Evolutionary conservation across 2,113 vertebrate species (phyloP).

Genomic region (Gymnogyps californianus): DNA sequence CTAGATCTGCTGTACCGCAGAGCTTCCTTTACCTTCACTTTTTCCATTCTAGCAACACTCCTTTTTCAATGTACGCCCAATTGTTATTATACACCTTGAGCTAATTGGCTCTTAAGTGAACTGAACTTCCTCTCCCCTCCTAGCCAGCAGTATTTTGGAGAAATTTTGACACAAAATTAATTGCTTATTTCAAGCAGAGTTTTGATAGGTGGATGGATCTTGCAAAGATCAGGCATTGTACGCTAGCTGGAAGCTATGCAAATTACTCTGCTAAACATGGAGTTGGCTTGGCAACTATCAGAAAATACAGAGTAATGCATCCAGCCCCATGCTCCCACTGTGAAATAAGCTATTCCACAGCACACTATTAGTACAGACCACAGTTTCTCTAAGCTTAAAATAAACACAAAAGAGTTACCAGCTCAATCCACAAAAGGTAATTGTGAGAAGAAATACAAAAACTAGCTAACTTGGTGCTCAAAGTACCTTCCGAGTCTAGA

Average conservation of each 20-base stretch:
- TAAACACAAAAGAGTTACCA: background rate
- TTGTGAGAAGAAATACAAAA: background rate
- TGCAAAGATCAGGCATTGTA: background rate
- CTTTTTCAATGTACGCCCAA: rapidly evolving
- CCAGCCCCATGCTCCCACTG: background rate
- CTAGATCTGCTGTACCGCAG: background rate
- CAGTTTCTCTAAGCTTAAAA: background rate
- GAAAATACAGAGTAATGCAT: background rate
- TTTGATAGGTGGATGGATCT: background rate
- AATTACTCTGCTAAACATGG: background rate
- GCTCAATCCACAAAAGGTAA: background rate
- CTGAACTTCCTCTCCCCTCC: background rate
- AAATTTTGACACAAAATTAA: background rate
- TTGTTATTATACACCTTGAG: background rate
- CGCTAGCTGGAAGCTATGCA: background rate
- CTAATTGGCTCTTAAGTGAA: background rate
- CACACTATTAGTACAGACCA: background rate
- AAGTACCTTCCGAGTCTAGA: constrained; percentile 89
- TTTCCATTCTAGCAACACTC: background rate
- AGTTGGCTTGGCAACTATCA: constrained; percentile 33
- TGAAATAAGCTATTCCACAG: background rate
- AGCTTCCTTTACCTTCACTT: background rate
- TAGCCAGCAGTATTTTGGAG: background rate
- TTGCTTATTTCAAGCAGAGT: background rate
- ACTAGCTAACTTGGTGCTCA: background rate